Conservation (phyloP, 2,888 invertebrate genomes). For the Oithona nana region DNA sequence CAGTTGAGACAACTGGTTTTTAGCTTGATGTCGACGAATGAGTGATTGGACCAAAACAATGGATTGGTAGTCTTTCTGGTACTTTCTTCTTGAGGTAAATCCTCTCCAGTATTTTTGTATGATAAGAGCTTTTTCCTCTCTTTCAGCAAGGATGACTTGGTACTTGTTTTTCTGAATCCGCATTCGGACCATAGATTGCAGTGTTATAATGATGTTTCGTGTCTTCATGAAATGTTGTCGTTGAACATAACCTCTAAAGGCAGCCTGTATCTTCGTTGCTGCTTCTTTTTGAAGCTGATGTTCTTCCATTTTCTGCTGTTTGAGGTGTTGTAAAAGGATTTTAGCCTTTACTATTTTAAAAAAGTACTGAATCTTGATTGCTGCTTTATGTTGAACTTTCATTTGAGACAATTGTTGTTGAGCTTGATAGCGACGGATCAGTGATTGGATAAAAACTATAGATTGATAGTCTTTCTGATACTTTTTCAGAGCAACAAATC, state of each 20-base stretch:
- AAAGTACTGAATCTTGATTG: neutral
- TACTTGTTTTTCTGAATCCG: neutral
- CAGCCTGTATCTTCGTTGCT: slow-evolving; percentile 22
- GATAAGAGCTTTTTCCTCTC: neutral
- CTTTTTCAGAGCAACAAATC: too few relatives aligned
- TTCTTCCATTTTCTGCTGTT: slow-evolving; percentile 17
- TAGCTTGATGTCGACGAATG: neutral
- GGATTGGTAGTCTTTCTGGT: neutral
- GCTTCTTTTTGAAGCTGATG: too few relatives aligned
- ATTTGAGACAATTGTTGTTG: slow-evolving; percentile 1
- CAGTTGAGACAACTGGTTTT: neutral
- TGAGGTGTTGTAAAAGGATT: slow-evolving; percentile 13
- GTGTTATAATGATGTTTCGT: neutral
- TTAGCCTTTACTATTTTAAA: neutral
- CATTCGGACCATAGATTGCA: neutral
- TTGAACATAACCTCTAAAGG: slow-evolving; percentile 19
- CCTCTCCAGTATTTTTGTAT: slow-evolving; percentile 1
- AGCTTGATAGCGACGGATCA: slow-evolving; percentile 1
- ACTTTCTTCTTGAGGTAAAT: neutral
- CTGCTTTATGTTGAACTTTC: neutral
- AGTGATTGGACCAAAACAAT: slow-evolving; percentile 10
- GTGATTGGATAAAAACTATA: neutral
- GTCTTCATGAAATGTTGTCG: slow-evolving; percentile 2
- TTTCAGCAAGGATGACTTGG: neutral
- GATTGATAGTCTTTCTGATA: neutral